Evolutionary conservation across 2,113 vertebrate genomes (phyloP), one percentile per base, ranked within the genome.

Genomic region (Verasper variegatus): DNA sequence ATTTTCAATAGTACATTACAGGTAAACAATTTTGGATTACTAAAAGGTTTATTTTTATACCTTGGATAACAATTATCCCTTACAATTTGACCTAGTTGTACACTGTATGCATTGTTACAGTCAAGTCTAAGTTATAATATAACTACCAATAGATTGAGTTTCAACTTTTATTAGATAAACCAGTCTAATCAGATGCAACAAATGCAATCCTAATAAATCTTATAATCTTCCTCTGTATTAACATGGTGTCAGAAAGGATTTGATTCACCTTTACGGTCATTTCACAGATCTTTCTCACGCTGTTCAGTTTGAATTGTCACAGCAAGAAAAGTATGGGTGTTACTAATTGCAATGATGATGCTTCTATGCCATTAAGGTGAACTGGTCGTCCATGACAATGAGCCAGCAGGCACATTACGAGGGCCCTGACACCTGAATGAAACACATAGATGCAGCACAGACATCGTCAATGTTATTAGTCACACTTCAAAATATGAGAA

Each of bases 401-500:
- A 58, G 52, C 27, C 62, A 45, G 37, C 61, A 47, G 23, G 45
- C 59, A 65, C 81, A 62, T 60, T 20, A 57, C 18, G 11, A 14
- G 20, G 11, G 21, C 52, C 49, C 26, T 24, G 42, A 57, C 52
- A 60, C 31, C 56, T 7, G 21, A 58, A 26, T 24, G 59, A 20
- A 24, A 14, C 31, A 18, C 14, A 20, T 6, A 27, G 47, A 70
- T 45, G 40, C 37, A 60, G 56, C 59, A 59, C 49, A 67, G 54
- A 27, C 37, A 20, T 74, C 66, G 57, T 74, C 31, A 54, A 81
- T 70, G 21, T 14, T 67, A 21, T 70, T 26, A 23, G 17, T 65
- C 68, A 42, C 40, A 42, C 40, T 62, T 71, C 40, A 40, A 64
- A 66, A 20, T 51, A 20, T 18, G 49, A 21, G 5, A 11, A 11